phyloP scores from a whole-genome alignment of 2,888 invertebrate genomes.

The Alentia gelatinosa region DNA sequence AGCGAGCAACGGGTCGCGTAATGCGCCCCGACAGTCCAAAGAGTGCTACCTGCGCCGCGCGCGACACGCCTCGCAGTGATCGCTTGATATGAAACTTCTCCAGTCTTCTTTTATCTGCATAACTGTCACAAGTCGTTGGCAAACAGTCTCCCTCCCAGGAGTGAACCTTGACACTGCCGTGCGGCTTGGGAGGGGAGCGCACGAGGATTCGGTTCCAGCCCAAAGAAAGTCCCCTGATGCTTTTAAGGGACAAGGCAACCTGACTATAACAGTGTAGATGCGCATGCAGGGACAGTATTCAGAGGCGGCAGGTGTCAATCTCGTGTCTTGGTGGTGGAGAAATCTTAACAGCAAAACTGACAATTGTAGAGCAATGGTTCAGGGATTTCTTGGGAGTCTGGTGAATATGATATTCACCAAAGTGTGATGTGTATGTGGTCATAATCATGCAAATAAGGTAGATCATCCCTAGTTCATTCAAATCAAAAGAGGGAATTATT shows the following conservation, averaged over 20 bases:
- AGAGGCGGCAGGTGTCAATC: neutral
- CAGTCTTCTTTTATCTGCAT: slow-evolving; percentile 37
- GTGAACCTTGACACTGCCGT: neutral
- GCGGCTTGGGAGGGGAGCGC: neutral
- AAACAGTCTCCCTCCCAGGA: neutral
- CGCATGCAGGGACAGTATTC: neutral
- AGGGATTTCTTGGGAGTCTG: too few relatives aligned
- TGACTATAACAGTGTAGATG: neutral
- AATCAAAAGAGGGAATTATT: too few relatives aligned
- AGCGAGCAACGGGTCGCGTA: neutral
- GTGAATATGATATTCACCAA: too few relatives aligned
- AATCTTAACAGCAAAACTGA: too few relatives aligned
- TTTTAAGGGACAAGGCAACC: neutral
- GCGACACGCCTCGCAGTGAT: neutral
- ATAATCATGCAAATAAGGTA: too few relatives aligned
- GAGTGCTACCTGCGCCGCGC: slow-evolving; percentile 9
- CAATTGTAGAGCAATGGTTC: too few relatives aligned
- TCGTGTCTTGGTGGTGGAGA: too few relatives aligned
- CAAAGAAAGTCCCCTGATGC: neutral
- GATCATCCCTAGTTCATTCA: too few relatives aligned
- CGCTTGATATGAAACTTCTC: slow-evolving; percentile 38
- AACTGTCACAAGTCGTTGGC: slow-evolving; percentile 39
- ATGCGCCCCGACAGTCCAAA: slow-evolving; percentile 24
- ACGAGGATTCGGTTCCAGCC: neutral
- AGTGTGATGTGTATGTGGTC: too few relatives aligned